Percentiles rank a stretch among this genome's conserved stretches.
These are phyloP conservation scores for Pseudococcus longispinus DNA, from an alignment of 2,888 invertebrate genomes.

Conservation along the genomic window DNA sequence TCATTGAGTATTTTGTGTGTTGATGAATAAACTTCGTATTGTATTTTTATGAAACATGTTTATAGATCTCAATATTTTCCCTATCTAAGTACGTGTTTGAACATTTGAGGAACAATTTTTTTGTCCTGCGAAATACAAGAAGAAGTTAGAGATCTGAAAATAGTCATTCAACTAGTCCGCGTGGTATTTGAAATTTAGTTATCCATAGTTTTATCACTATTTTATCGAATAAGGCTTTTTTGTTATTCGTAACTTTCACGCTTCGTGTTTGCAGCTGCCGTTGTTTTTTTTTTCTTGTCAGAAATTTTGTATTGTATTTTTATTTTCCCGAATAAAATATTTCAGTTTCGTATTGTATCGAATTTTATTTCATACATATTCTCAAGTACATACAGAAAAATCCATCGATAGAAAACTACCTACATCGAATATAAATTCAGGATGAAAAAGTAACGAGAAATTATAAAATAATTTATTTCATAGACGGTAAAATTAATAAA, in stretches of 20 bases:
- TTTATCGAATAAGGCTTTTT: slow-evolving; percentile 29
- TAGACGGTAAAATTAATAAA: slow-evolving; percentile 36
- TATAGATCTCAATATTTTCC: background rate
- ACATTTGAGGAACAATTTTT: slow-evolving; percentile 6
- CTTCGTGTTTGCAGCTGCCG: slow-evolving; percentile 12
- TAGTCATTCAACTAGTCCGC: no score
- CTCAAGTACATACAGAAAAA: background rate
- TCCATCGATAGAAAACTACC: no score
- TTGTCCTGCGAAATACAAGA: background rate
- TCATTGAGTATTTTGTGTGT: slow-evolving; percentile 5
- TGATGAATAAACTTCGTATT: background rate
- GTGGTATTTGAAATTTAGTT: background rate
- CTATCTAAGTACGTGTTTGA: background rate
- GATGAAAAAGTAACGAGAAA: background rate
- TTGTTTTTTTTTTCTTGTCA: slow-evolving; percentile 20
- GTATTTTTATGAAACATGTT: background rate
- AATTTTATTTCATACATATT: background rate
- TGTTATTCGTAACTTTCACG: background rate
- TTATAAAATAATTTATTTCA: slow-evolving; percentile 35
- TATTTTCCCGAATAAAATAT: slow-evolving; percentile 15
- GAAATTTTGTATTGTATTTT: slow-evolving; percentile 33
- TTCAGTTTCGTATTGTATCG: background rate
- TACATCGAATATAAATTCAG: background rate
- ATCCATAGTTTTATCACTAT: background rate
- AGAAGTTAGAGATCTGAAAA: no score